phyloP scores from a whole-genome alignment of 2,888 invertebrate species.

The Microchrysa polita region DNA sequence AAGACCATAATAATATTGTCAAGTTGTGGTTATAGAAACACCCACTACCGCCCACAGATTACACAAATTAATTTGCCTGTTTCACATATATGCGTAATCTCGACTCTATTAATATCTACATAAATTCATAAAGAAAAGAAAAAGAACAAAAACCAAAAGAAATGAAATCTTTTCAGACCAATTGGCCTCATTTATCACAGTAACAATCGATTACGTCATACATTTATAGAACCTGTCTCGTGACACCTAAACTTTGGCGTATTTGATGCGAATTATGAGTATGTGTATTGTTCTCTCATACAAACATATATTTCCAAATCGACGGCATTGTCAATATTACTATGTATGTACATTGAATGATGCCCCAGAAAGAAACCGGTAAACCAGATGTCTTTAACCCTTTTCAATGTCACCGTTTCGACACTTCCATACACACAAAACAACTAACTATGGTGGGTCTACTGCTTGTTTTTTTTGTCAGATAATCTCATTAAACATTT shows the following conservation, averaged over 20 bases:
- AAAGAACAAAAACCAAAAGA: neutral
- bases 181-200: constrained; percentile 1
- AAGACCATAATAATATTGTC: no score
- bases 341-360: no score
- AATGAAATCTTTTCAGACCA: neutral
- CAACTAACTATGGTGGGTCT: neutral
- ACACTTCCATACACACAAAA: neutral
- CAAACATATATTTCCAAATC: no score
- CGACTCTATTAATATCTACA: neutral
- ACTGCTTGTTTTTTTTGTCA: no score
- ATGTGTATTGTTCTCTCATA: neutral
- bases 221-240: constrained; percentile 7
- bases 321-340: no score
- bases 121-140: neutral
- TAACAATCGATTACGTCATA: constrained; percentile 20
- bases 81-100: no score
- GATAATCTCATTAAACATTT: neutral
- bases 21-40: no score
- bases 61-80: no score
- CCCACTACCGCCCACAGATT: no score
- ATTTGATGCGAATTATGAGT: constrained; percentile 8
- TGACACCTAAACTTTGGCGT: constrained; percentile 6
- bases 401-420: neutral
- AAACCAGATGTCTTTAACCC: constrained; percentile 9
- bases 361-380: neutral